Evolutionary conservation across 2,888 invertebrate genomes (phyloP), one percentile per base, ranked within the genome.

Genomic region (Anticlea derivata): DNA sequence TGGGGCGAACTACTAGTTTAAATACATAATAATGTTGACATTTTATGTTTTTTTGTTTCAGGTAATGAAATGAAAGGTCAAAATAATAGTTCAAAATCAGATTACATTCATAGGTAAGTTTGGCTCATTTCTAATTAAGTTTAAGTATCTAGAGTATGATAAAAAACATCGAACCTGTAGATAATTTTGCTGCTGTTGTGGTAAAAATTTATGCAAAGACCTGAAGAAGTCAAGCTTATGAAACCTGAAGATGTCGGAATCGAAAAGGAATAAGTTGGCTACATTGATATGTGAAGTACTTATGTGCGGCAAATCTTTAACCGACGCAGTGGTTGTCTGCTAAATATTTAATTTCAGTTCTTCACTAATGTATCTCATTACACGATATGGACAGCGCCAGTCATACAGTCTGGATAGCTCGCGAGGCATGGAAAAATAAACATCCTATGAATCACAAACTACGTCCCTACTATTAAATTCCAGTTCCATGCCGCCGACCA

Each of bases 21-120:
- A n/a, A n/a, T n/a, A n/a, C n/a, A n/a, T n/a, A n/a, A n/a, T n/a
- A n/a, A n/a, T n/a, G n/a, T n/a, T n/a, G n/a, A n/a, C n/a, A n/a
- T n/a, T n/a, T n/a, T n/a, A n/a, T n/a, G n/a, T 41, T 40, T 43
- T 49, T 48, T 58, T 61, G 49, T 61, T 61, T 1, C 63, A 63
- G 63, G 63, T 63, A 63, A 57, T 1, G 1, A 8, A 5, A 29
- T 7, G 11, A 10, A 13, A 31, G 3, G 3, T 30, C 5, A 34
- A 0, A 10, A 34, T 17, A 11, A 20, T 10, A 20, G 10, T 34
- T 20, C 17, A 17, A 22, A 1, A 20, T 6, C 6, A 10, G 4
- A 3, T 17, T 17, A 17, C 17, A n/a, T 10, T 34, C 8, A 11
- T 10, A 3, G 23, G 1, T 40, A 20, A 34, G 29, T 49, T 49